Evolutionary conservation across 1,140 invertebrate genomes (phyloP).

Genomic region (Lucilia cuprina): DNA sequence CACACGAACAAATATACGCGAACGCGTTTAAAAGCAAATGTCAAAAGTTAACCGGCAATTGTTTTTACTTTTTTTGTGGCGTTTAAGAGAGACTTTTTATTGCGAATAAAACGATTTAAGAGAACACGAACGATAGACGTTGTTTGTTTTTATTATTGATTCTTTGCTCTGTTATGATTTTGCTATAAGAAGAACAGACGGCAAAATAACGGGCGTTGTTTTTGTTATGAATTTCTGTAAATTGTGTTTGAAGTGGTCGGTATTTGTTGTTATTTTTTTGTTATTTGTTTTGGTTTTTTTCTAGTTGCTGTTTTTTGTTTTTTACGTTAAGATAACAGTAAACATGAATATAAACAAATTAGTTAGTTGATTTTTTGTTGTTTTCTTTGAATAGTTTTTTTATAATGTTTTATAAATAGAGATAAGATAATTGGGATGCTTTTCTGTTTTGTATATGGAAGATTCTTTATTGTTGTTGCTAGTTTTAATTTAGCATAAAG

Average conservation of each 20-base stretch:
- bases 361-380: neutral
- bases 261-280: neutral
- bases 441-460: neutral
- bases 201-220: conserved; percentile 23
- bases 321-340: neutral
- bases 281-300: neutral
- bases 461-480: neutral
- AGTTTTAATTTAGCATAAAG: neutral
- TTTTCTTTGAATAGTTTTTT: conserved; percentile 11
- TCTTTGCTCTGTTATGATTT: neutral
- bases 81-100: neutral
- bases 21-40: neutral
- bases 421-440: neutral
- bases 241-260: neutral
- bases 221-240: conserved; percentile 6
- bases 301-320: no score
- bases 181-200: neutral
- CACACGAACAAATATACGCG: neutral
- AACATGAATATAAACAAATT: neutral
- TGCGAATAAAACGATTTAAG: neutral
- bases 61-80: neutral
- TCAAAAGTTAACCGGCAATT: conserved; percentile 32
- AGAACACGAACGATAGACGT: neutral
- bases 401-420: neutral
- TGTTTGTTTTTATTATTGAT: neutral